Evolutionary conservation across 2,888 invertebrate genomes (phyloP).

Genomic region (Drosophila testacea): DNA sequence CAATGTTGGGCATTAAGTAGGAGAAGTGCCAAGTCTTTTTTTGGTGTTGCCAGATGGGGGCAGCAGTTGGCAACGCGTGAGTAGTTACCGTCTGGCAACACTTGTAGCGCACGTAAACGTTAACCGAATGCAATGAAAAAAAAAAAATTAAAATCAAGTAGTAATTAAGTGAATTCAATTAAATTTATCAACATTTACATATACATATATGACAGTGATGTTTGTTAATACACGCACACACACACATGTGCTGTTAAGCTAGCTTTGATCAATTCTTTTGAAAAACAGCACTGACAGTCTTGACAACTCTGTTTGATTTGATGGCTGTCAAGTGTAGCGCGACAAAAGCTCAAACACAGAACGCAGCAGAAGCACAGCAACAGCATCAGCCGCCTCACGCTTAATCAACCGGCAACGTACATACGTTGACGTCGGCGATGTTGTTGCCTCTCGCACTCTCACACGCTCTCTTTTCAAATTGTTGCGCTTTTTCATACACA

Average conservation of each 20-base stretch:
- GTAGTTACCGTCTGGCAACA: slow-evolving; percentile 15
- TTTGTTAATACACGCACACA: neutral
- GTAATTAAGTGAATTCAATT: neutral
- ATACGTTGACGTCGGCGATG: slow-evolving; percentile 29
- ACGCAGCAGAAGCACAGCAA: slow-evolving; percentile 27
- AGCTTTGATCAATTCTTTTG: neutral
- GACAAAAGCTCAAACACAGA: slow-evolving; percentile 51
- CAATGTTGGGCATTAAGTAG: slow-evolving; percentile 26
- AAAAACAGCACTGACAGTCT: slow-evolving; percentile 1
- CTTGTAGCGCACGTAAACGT: neutral
- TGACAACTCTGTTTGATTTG: slow-evolving; percentile 41
- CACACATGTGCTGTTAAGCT: neutral
- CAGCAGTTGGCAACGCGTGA: slow-evolving; percentile 27
- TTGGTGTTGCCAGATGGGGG: slow-evolving; percentile 43
- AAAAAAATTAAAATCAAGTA: neutral
- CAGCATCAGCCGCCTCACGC: slow-evolving; percentile 17
- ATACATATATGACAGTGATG: neutral
- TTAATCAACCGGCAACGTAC: slow-evolving; percentile 21
- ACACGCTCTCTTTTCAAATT: slow-evolving; percentile 28
- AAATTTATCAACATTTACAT: neutral
- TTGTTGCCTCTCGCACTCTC: slow-evolving; percentile 27
- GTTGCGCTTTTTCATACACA: slow-evolving; percentile 28
- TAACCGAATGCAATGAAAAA: neutral
- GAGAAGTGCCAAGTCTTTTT: slow-evolving; percentile 34
- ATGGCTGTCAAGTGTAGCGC: slow-evolving; percentile 42